Evolutionary conservation across 2,113 vertebrate species (phyloP), one percentile per base, ranked within the genome.

Genomic region (Microtus ochrogaster): DNA sequence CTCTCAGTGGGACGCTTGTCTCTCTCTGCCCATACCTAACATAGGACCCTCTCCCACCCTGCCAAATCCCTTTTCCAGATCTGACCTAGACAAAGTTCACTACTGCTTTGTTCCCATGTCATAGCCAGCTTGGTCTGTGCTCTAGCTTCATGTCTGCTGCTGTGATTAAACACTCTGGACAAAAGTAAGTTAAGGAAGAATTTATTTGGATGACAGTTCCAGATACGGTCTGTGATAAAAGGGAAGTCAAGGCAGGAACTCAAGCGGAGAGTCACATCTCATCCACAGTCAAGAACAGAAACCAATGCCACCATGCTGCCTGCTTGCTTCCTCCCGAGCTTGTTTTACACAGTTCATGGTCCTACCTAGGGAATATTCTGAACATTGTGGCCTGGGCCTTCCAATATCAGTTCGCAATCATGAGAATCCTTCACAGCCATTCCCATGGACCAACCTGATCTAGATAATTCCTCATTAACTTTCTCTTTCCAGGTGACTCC

Each of bases 41-140:
- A 3, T 4, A 52, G 39, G 33, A 52, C 3, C 39, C 16, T 7
- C 39, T 39, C 14, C 2, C 36, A 61, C 2, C 7, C 0, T 0
- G 0, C 26, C 28, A 76, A 63, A 14, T 7, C 72, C 49, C 41
- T 44, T 73, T 28, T 7, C 30, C 76, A 65, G 39, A 33, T 44
- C 24, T 84, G 7, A 41, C 0, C 4, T 16, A 6, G 19, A 58
- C 76, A 19, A 49, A 28, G 2, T 22, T 30, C 8, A 3, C 44
- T 78, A 24, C 24, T 3, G 14, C 28, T 79, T 77, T 44, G 73
- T 52, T 24, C 39, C 89, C 22, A 3, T 22, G 14, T 66, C 79
- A 61, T 41, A 22, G 63, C 21, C 47, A 77, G 7, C 86, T 81
- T 30, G n/a, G n/a, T 55, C 2, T 14, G 36, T 61, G 52, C 14